Percentiles rank a stretch among this genome's conserved stretches.
Evolutionary conservation across 1,140 invertebrate species (phyloP).

Genomic region (Caenorhabditis brenneri): DNA sequence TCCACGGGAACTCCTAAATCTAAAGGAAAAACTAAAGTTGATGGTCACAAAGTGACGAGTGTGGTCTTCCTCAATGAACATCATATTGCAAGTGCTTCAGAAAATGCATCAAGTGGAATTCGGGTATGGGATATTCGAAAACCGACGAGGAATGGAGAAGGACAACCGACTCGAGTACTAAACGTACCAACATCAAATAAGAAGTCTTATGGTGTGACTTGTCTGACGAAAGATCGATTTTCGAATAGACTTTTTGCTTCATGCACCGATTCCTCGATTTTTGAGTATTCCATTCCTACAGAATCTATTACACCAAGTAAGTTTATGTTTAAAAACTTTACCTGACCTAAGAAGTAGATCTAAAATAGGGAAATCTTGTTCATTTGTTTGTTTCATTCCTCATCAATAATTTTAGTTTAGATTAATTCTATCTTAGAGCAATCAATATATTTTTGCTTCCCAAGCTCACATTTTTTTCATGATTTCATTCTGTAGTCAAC

Average conservation of each 20-base stretch:
- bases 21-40: background rate
- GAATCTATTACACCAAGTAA: background rate
- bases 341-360: too few relatives aligned
- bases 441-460: too few relatives aligned
- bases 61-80: background rate
- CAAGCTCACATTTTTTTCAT: too few relatives aligned
- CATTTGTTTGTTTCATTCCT: too few relatives aligned
- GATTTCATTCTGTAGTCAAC: too few relatives aligned
- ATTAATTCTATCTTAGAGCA: too few relatives aligned
- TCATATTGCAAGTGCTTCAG: background rate
- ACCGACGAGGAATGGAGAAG: background rate
- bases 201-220: slow-evolving; percentile 20
- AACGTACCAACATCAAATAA: background rate
- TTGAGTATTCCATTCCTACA: background rate
- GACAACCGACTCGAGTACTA: background rate
- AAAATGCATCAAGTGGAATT: background rate
- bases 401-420: too few relatives aligned
- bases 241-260: background rate
- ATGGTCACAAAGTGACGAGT: background rate
- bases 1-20: background rate
- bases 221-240: slow-evolving; percentile 1
- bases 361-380: too few relatives aligned
- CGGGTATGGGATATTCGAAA: slow-evolving; percentile 5
- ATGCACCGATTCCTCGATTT: slow-evolving; percentile 16
- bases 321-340: background rate